Evolutionary conservation across 2,888 invertebrate genomes (phyloP).

Genomic region (Volucella zonaria): DNA sequence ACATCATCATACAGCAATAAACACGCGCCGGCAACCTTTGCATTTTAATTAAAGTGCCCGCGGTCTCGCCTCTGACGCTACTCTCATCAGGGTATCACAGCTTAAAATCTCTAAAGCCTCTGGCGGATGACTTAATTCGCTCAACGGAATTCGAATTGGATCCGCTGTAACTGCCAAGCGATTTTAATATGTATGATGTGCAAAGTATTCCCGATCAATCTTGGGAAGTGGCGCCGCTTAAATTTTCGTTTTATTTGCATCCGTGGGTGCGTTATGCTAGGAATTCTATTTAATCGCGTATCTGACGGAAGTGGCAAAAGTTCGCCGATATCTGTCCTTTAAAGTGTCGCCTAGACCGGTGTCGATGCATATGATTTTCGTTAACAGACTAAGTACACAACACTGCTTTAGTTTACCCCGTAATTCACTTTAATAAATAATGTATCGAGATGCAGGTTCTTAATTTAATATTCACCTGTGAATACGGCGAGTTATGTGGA

Average conservation of each 20-base stretch:
- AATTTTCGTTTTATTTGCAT: slow-evolving; percentile 41
- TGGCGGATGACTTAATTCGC: slow-evolving; percentile 47
- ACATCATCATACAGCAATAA: slow-evolving; percentile 57
- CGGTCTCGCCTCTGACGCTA: slow-evolving; percentile 56
- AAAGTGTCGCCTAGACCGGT: slow-evolving; percentile 39
- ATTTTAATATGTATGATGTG: slow-evolving; percentile 62
- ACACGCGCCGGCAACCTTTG: slow-evolving; percentile 49
- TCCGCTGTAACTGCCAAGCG: slow-evolving; percentile 22
- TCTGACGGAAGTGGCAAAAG: slow-evolving; percentile 61
- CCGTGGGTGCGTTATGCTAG: slow-evolving; percentile 55
- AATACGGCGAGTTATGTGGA: slow-evolving; percentile 13
- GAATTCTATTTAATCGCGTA: slow-evolving; percentile 37
- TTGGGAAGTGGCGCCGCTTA: slow-evolving; percentile 63
- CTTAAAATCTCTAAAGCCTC: slow-evolving; percentile 55
- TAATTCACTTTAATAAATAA: slow-evolving; percentile 57
- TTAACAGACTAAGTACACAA: slow-evolving; percentile 17
- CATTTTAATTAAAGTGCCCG: slow-evolving; percentile 49
- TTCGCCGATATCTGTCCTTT: slow-evolving; percentile 50
- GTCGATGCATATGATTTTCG: slow-evolving; percentile 2
- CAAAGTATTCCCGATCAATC: slow-evolving; percentile 64
- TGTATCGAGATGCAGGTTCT: slow-evolving; percentile 39
- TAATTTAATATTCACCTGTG: slow-evolving; percentile 50
- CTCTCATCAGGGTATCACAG: slow-evolving; percentile 2
- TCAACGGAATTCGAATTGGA: slow-evolving; percentile 54
- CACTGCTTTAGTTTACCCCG: slow-evolving; percentile 31